A percentile compares a stretch with the other conserved stretches of the same genome.
phyloP scores from a whole-genome alignment of 2,797 vertebrate species.

The Muraenolepis orangiensis region DNA sequence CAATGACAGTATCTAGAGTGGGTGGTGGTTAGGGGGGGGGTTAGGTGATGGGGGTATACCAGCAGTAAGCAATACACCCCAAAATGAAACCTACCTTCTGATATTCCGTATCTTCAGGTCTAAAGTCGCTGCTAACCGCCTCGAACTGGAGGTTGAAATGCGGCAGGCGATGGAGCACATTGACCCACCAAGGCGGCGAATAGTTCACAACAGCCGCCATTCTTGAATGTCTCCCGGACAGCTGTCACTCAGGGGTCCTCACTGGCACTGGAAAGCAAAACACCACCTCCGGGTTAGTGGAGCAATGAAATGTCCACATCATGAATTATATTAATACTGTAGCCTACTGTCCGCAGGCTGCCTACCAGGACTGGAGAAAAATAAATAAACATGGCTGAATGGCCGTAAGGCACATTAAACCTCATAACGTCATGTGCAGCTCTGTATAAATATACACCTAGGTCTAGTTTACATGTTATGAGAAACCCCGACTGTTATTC shows the following conservation, averaged over 20 bases:
- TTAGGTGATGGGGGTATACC: constrained; percentile 9
- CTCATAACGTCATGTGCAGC: background rate
- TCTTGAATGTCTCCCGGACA: constrained; percentile 23
- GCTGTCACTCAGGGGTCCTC: constrained; percentile 37
- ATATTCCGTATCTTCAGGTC: constrained; percentile 85
- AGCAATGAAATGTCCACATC: background rate
- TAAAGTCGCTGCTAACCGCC: constrained; percentile 82
- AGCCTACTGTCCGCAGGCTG: background rate
- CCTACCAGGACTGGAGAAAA: background rate
- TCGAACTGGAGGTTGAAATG: constrained; percentile 88
- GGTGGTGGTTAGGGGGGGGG: constrained; percentile 1
- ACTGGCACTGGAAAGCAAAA: constrained; percentile 44
- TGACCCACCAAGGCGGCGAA: constrained; percentile 93
- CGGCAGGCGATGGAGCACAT: constrained; percentile 87
- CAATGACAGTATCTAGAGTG: background rate
- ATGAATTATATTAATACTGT: background rate
- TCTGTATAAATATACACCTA: background rate
- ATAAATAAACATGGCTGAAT: constrained; percentile 20
- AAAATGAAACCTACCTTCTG: constrained; percentile 80
- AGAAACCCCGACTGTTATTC: background rate
- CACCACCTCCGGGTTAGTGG: background rate
- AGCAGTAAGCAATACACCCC: background rate
- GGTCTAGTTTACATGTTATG: too few relatives aligned
- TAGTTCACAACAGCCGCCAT: constrained; percentile 91
- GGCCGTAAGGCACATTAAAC: constrained; percentile 26